Evolutionary conservation across 2,797 vertebrate genomes (phyloP).

Genomic region (Mycteria americana): DNA sequence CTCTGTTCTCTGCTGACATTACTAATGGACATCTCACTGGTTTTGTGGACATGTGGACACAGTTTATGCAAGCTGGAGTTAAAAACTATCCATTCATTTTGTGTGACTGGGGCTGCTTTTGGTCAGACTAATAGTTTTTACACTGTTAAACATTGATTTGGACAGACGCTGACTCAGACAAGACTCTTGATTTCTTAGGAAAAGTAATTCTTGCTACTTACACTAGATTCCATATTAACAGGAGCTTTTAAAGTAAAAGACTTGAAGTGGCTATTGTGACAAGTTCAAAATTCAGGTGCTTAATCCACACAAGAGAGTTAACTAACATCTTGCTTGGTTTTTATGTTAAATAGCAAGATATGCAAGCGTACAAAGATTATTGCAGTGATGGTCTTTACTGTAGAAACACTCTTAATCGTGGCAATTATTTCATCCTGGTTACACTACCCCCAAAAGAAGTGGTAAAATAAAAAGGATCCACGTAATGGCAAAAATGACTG

Average conservation of each 20-base stretch:
- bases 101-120: background rate
- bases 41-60: background rate
- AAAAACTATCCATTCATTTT: background rate
- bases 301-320: background rate
- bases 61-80: background rate
- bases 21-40: background rate
- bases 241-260: background rate
- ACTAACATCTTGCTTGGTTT: background rate
- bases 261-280: background rate
- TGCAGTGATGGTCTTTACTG: background rate
- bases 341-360: background rate
- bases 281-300: background rate
- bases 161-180: background rate
- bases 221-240: background rate
- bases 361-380: background rate
- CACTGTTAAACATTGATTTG: background rate
- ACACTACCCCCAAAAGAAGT: background rate
- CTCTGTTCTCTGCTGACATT: background rate
- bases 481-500: background rate
- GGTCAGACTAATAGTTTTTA: background rate
- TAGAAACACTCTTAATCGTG: background rate
- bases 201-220: background rate
- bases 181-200: background rate
- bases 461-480: background rate
- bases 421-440: background rate